Conservation (phyloP, 2,113 vertebrate genomes). For the Aldabrachelys gigantea region DNA sequence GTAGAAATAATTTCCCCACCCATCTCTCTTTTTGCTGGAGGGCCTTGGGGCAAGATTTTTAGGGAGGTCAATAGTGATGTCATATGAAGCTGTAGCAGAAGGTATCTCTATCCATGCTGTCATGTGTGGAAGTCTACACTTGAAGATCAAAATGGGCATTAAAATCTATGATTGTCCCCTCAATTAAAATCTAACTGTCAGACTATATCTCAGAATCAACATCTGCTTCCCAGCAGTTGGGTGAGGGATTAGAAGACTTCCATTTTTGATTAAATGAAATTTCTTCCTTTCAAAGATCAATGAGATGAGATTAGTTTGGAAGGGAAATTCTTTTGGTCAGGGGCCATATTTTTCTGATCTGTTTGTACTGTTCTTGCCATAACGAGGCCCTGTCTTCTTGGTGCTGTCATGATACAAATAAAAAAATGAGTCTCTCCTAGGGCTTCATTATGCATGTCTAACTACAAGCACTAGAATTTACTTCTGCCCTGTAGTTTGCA, state of each 20-base stretch:
- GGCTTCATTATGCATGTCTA: not conserved
- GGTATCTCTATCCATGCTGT: not conserved
- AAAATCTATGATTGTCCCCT: not conserved
- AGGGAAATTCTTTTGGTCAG: not conserved
- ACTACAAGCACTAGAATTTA: not conserved
- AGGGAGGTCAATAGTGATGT: not conserved
- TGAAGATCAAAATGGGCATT: not conserved
- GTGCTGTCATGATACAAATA: not conserved
- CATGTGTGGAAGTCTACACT: not conserved
- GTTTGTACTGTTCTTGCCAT: not conserved
- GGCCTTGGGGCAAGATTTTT: not conserved
- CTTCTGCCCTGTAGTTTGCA: not conserved
- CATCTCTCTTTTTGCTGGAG: not conserved
- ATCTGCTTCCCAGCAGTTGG: not conserved
- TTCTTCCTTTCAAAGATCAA: not conserved
- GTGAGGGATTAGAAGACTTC: not conserved
- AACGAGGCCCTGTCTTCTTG: not conserved
- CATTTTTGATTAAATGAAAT: not conserved
- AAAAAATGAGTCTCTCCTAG: not conserved
- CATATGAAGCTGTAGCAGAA: no score
- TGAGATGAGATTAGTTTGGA: not conserved
- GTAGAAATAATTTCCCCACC: not conserved
- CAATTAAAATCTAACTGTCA: not conserved
- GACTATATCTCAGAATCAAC: not conserved
- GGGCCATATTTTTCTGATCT: accelerated